Evolutionary conservation across 1,140 invertebrate genomes (phyloP).

Genomic region (Lepidurus packardi): DNA sequence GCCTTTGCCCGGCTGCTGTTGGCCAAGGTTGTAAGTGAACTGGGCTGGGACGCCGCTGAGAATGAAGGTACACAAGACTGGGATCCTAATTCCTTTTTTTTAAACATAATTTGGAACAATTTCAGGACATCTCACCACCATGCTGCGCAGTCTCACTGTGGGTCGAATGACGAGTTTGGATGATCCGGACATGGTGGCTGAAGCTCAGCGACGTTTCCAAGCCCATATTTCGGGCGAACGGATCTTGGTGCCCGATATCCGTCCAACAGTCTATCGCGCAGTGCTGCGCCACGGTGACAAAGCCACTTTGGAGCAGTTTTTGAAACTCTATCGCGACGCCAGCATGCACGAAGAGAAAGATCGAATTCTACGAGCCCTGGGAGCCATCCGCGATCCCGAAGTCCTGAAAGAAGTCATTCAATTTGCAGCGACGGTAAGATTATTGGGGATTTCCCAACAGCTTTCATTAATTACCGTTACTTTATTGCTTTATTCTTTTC

Average conservation of each 20-base stretch:
- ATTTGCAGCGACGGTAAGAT: slow-evolving; percentile 77
- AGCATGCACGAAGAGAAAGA: slow-evolving; percentile 91
- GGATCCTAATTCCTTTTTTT: slow-evolving; percentile 26
- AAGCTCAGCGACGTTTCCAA: slow-evolving; percentile 65
- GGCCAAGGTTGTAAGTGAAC: slow-evolving; percentile 56
- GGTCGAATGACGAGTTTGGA: slow-evolving; percentile 71
- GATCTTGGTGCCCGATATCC: slow-evolving; percentile 78
- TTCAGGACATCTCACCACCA: slow-evolving; percentile 66
- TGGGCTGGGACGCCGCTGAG: slow-evolving; percentile 71
- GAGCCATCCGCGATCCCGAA: slow-evolving; percentile 62
- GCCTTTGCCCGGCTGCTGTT: slow-evolving; percentile 65
- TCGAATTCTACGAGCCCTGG: slow-evolving; percentile 73
- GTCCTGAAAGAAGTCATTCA: slow-evolving; percentile 72
- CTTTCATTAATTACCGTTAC: neutral
- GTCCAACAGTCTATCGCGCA: slow-evolving; percentile 77
- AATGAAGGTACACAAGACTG: slow-evolving; percentile 53
- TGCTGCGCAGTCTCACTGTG: slow-evolving; percentile 77
- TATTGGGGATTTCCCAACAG: neutral
- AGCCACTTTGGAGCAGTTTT: slow-evolving; percentile 65
- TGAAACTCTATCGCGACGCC: slow-evolving; percentile 68
- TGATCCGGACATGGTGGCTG: slow-evolving; percentile 65
- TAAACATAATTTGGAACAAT: neutral
- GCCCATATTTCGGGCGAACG: slow-evolving; percentile 56
- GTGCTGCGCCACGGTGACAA: slow-evolving; percentile 66
- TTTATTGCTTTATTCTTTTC: neutral